A percentile compares a stretch with the other conserved stretches of the same genome.
These are phyloP conservation scores for Chaenodraco wilsoni DNA, from an alignment of 2,797 vertebrate species.

Conservation along the genomic window DNA sequence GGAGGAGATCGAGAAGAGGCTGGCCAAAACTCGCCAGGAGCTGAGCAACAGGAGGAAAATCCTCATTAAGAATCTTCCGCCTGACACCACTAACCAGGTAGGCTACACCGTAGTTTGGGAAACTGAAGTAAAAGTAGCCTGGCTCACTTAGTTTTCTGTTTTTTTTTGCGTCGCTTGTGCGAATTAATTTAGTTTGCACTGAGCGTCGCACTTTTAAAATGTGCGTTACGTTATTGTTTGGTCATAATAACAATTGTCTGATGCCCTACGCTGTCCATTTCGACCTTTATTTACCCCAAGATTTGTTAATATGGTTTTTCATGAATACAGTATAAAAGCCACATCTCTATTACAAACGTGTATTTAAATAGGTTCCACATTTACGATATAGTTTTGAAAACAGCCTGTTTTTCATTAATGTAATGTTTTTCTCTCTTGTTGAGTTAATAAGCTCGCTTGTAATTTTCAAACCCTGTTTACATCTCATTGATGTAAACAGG, in stretches of 20 bases:
- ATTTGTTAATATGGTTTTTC: no score
- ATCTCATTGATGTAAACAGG: neutral
- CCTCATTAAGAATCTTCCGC: conserved; percentile 93
- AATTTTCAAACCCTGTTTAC: neutral
- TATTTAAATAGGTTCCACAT: no score
- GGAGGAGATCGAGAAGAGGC: conserved; percentile 87
- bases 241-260: neutral
- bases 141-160: neutral
- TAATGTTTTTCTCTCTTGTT: neutral
- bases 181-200: conserved; percentile 15
- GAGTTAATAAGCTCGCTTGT: neutral
- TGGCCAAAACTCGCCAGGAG: conserved; percentile 90
- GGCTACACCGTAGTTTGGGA: conserved; percentile 1
- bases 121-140: conserved; percentile 26
- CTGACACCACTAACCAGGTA: conserved; percentile 94
- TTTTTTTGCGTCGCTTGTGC: conserved; percentile 18
- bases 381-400: no score
- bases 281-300: neutral
- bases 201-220: conserved; percentile 20
- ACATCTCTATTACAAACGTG: no score
- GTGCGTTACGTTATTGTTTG: neutral
- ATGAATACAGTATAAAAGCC: no score
- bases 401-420: no score
- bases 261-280: neutral
- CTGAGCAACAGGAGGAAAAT: conserved; percentile 97